phyloP scores from a whole-genome alignment of 2,113 vertebrate genomes.

The Lycaon pictus region DNA sequence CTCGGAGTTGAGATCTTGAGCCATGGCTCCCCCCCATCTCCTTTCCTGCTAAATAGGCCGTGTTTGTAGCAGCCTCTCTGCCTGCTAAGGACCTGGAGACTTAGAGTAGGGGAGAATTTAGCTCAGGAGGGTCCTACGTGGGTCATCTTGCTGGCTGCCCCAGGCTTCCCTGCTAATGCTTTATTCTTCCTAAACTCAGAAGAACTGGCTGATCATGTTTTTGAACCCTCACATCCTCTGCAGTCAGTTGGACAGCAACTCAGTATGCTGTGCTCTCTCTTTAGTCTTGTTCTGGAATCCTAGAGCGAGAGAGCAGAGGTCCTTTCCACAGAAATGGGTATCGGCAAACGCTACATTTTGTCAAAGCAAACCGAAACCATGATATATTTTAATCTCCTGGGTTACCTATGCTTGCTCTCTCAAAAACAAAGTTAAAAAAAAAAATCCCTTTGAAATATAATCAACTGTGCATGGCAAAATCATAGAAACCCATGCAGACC shows the following conservation, averaged over 20 bases:
- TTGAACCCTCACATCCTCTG: background rate
- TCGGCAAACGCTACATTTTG: background rate
- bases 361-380: background rate
- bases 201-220: background rate
- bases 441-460: slow-evolving; percentile 52
- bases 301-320: background rate
- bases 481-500: slow-evolving; percentile 1
- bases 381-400: background rate
- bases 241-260: background rate
- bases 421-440: slow-evolving; percentile 20
- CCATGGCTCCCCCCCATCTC: background rate
- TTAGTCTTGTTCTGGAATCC: background rate
- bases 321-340: background rate
- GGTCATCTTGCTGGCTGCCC: background rate
- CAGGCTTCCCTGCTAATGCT: background rate
- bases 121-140: no score
- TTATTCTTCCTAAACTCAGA: background rate
- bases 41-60: background rate
- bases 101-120: background rate
- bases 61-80: background rate
- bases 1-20: background rate
- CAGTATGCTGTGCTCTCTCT: background rate
- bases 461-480: background rate
- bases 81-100: background rate
- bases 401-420: slow-evolving; percentile 38